Conservation (phyloP, 35 echinoderm and acorn worm species). For the Amphiura filiformis region DNA sequence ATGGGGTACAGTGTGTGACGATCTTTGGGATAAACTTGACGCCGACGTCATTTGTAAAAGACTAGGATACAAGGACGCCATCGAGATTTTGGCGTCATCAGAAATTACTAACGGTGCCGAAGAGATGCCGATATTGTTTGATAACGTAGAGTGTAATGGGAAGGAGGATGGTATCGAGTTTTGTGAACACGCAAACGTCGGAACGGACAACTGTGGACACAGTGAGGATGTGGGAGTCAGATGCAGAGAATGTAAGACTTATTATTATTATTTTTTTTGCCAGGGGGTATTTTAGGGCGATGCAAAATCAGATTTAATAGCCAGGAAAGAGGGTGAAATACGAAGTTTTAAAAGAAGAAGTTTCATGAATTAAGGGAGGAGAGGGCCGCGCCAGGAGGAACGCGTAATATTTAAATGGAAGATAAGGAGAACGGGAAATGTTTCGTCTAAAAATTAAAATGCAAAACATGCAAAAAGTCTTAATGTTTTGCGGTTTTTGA, state of each 20-base stretch:
- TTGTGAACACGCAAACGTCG: not conserved
- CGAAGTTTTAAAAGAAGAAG: too few relatives aligned
- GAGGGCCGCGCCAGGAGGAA: too few relatives aligned
- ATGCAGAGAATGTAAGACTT: not conserved
- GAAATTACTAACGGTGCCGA: not conserved
- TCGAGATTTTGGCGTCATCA: not conserved
- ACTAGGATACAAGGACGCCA: not conserved
- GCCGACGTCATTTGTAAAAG: constrained; percentile 17
- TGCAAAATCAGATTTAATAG: too few relatives aligned
- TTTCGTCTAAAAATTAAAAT: too few relatives aligned
- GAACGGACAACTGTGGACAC: constrained; percentile 9
- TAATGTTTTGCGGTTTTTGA: too few relatives aligned
- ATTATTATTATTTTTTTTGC: too few relatives aligned
- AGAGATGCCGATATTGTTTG: not conserved
- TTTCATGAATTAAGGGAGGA: too few relatives aligned
- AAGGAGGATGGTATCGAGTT: not conserved
- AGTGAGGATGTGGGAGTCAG: constrained; percentile 11
- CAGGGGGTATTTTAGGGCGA: too few relatives aligned
- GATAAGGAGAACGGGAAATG: too few relatives aligned
- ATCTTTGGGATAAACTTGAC: not conserved
- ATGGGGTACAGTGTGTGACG: constrained; percentile 35
- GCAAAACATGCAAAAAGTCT: too few relatives aligned
- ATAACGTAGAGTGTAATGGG: not conserved
- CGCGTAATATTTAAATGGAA: too few relatives aligned
- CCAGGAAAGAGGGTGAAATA: too few relatives aligned